These are phyloP conservation scores for Salticus scenicus DNA, from an alignment of 2,888 invertebrate genomes.

Conservation along the genomic window DNA sequence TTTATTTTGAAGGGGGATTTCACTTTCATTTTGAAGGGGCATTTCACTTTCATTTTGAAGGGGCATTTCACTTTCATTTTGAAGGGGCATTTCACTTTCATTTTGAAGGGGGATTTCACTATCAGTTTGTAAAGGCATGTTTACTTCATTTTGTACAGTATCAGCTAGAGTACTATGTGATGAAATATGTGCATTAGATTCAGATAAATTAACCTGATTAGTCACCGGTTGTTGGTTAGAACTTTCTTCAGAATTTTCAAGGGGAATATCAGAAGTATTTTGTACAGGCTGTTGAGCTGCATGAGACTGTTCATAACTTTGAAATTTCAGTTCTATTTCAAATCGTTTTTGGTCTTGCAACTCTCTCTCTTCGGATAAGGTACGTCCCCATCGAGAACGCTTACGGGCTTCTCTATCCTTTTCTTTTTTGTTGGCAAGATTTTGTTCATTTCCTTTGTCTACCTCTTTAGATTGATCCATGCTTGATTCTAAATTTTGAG, in stretches of 20 bases:
- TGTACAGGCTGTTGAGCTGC: constrained; percentile 23
- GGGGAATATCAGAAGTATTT: not conserved
- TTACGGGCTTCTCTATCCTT: constrained; percentile 41
- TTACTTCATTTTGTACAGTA: not conserved
- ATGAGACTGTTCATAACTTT: constrained; percentile 52
- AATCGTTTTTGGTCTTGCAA: constrained; percentile 46
- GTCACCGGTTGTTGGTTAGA: not conserved
- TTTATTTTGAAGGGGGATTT: no score
- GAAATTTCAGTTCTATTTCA: constrained; percentile 58
- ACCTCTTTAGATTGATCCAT: not conserved
- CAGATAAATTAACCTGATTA: not conserved
- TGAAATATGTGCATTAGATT: not conserved
- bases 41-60: not conserved
- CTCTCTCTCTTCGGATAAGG: constrained; percentile 61
- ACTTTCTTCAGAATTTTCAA: not conserved
- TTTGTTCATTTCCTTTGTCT: not conserved
- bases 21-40: no score
- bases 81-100: not conserved
- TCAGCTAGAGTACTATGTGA: not conserved
- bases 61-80: not conserved
- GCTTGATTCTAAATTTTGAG: not conserved
- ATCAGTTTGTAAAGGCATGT: not conserved
- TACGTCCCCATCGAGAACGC: constrained; percentile 60
- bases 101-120: not conserved
- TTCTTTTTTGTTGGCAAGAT: not conserved